Base-by-base conservation (phyloP, 2,888 invertebrate genomes). In the Microplitis deprimator region DNA sequence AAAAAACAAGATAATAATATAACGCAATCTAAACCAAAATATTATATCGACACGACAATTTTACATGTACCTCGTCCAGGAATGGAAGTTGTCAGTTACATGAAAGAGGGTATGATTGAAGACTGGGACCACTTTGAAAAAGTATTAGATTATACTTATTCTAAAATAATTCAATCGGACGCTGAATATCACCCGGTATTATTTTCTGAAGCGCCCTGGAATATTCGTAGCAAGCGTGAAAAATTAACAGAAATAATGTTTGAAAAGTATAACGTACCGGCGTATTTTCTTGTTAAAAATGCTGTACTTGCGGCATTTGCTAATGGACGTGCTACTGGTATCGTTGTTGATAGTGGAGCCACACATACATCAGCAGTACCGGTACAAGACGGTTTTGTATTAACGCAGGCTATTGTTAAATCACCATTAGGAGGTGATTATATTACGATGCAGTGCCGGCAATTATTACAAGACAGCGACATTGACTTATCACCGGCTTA, bases 101-200 rank as follows among this genome's bases (percentile, higher is more conserved):
- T 99, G 94, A 98, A 98, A 89, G 99, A 99, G 84, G 98, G 99
- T 68, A 98, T 98, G 95, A 95, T 99, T 68, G 99, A 99, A 85
- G 98, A 99, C 90, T 99, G 99, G 99, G 98, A 99, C 87, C 91
- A 98, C 79, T 99, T 99, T 91, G 99, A 99, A 90, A 96, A 97
- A 90, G 96, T 89, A 85, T 91, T 96, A 39, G 98, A 99, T 88
- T 97, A 99, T 89, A 95, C 97, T 0, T 99, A 99, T 88, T 94
- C 95, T 64, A 96, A 97, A 91, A 94, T 98, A 60, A 96, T 99
- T 83, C 96, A 97, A 82, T 97, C 98, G 0, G 97, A 98, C 82
- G 95, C 98, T 0, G 96, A 97, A 84, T 96, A 96, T 88, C 99
- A 99, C 90, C 99, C 99, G 29, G 97, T 98, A 0, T 91, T 99